Percentiles rank a stretch among this genome's conserved stretches.
Conservation (phyloP, 1,140 invertebrate genomes). For the Drosophila nigromelanica region DNA sequence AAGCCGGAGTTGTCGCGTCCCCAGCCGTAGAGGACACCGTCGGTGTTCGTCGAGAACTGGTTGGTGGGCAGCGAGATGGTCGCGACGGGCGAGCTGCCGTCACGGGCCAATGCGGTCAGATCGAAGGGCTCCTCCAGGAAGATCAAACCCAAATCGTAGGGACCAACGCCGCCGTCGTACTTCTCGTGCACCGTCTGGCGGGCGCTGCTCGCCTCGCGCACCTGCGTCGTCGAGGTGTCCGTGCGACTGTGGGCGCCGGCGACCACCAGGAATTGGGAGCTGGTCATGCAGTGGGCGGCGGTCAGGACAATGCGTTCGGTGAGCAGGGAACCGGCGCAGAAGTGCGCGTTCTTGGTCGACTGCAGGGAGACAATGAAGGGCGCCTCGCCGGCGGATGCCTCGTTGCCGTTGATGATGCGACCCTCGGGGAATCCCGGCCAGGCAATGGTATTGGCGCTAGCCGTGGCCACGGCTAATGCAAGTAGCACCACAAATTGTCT, state of each 20-base stretch:
- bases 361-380: slow-evolving; percentile 78
- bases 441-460: slow-evolving; percentile 37
- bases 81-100: slow-evolving; percentile 83
- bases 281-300: slow-evolving; percentile 69
- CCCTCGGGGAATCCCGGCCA: slow-evolving; percentile 67
- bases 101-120: slow-evolving; percentile 78
- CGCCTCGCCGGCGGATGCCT: slow-evolving; percentile 63
- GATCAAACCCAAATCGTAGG: slow-evolving; percentile 88
- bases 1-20: slow-evolving; percentile 82
- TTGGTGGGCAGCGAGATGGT: slow-evolving; percentile 84
- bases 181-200: slow-evolving; percentile 83
- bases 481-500: slow-evolving; percentile 65
- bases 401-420: slow-evolving; percentile 81
- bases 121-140: slow-evolving; percentile 84
- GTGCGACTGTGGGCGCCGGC: slow-evolving; percentile 77
- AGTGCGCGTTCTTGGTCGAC: slow-evolving; percentile 32
- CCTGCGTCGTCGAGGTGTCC: slow-evolving; percentile 63
- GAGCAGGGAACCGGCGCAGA: slow-evolving; percentile 63
- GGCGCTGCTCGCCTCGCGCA: slow-evolving; percentile 30
- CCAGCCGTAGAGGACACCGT: slow-evolving; percentile 84
- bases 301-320: slow-evolving; percentile 37
- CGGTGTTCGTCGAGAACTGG: slow-evolving; percentile 66
- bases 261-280: slow-evolving; percentile 25
- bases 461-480: slow-evolving; percentile 57
- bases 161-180: slow-evolving; percentile 85